These are phyloP conservation scores for Eupithecia inturbata DNA, from an alignment of 2,888 invertebrate genomes.

Conservation along the genomic window DNA sequence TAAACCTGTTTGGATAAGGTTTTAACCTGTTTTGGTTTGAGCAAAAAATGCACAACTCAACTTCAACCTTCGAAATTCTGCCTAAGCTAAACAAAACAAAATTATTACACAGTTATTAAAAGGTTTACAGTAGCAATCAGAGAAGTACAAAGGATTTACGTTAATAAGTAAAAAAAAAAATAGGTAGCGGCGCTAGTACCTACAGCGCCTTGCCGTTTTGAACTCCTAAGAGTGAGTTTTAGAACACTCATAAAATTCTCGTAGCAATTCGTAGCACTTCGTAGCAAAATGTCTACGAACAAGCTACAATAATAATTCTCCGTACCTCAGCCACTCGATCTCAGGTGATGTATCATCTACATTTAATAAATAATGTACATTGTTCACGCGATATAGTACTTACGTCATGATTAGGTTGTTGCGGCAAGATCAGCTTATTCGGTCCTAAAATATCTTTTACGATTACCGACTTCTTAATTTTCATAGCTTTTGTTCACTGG, in stretches of 20 bases:
- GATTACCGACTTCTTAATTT: conserved; percentile 1
- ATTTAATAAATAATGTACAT: conserved; percentile 8
- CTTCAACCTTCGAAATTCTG: too few relatives aligned
- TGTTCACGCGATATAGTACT: conserved; percentile 11
- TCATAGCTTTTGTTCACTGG: neutral
- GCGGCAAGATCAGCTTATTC: conserved; percentile 11
- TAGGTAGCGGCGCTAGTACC: too few relatives aligned
- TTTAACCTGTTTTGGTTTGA: too few relatives aligned
- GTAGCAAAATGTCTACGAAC: neutral
- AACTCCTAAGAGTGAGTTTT: too few relatives aligned
- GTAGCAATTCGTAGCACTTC: neutral
- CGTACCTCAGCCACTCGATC: conserved; percentile 3
- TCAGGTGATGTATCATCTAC: conserved; percentile 11
- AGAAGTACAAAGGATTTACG: too few relatives aligned
- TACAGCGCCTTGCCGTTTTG: too few relatives aligned
- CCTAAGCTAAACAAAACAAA: too few relatives aligned
- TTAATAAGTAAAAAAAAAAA: too few relatives aligned
- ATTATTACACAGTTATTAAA: too few relatives aligned
- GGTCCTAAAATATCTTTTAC: conserved; percentile 4
- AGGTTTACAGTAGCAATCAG: too few relatives aligned
- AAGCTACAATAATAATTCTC: neutral
- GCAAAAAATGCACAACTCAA: too few relatives aligned
- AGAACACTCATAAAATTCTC: conserved; percentile 3
- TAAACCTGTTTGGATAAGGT: too few relatives aligned
- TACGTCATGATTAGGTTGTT: conserved; percentile 6